Base-by-base conservation (phyloP, 2,888 invertebrate genomes). In the Ceramica pisi region DNA sequence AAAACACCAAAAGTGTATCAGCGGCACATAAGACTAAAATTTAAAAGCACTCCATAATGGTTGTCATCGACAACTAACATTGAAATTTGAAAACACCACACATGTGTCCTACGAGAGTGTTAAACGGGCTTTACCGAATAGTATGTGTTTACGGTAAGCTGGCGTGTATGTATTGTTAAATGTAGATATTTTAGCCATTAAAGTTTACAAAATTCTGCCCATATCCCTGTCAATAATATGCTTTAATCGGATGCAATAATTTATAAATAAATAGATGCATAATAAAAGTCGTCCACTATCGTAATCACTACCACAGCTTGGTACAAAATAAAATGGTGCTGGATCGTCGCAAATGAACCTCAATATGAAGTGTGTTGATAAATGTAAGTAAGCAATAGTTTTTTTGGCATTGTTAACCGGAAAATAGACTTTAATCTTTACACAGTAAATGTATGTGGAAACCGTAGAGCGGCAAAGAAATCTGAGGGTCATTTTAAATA, bases 241-340 rank as follows among this genome's bases (percentile, higher is more conserved):
- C 74, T 81, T 78, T 79, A 83, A 82, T 81, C 61, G 57, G 70
- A 80, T 80, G 84, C 81, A 84, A 86, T 87, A 85, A 78, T 82
- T 80, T 78, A 79, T 77, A 70, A 75, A 76, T 75, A 78, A 82
- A 77, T 85, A 83, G 75, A 86, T 88, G 86, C 87, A 86, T 88
- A 85, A 80, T 80, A 81, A 77, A 16, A 70, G 48, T 82, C 85
- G 86, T 84, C 84, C 84, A 85, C 80, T 73, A 69, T 67, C 46
- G 65, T 80, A 83, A 73, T 81, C 90, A 92, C 91, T 92, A 91
- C 92, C 92, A 88, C 86, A 86, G 90, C 85, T 90, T 87, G 89
- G 93, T 93, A 93, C 92, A 93, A 93, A 92, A 83, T 79, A 60
- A 75, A 86, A 77, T 89, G 93, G 93, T 93, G 93, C 93, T 93